A percentile compares a stretch with the other conserved stretches of the same genome.
phyloP scores from a whole-genome alignment of 2,113 vertebrate species.

The Psophia crepitans region DNA sequence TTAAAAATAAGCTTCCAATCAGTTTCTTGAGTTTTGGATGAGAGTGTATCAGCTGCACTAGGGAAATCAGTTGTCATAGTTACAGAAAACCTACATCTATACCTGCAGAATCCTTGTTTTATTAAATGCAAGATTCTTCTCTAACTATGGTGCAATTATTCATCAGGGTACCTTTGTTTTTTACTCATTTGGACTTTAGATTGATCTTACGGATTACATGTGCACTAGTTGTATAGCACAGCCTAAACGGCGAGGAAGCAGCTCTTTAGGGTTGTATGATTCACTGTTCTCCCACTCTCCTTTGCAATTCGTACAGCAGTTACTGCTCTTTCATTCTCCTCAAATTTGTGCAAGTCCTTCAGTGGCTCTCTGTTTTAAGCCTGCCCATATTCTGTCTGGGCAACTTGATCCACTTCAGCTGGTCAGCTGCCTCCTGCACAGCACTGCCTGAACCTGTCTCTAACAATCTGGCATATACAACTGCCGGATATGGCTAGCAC shows the following conservation, averaged over 20 bases:
- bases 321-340: neutral
- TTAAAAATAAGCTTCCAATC: slow-evolving; percentile 22
- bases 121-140: neutral
- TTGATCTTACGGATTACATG: fast-evolving
- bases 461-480: neutral
- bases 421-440: neutral
- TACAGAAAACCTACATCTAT: neutral
- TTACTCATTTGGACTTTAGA: neutral
- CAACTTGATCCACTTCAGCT: neutral
- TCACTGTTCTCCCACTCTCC: neutral
- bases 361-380: neutral
- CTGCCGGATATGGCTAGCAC: neutral
- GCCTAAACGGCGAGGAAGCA: neutral
- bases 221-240: neutral
- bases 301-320: neutral
- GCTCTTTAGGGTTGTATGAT: neutral
- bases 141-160: neutral
- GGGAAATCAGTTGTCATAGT: neutral
- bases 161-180: neutral
- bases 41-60: neutral
- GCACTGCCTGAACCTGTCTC: neutral
- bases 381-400: neutral
- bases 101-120: neutral
- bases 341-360: neutral
- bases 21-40: slow-evolving; percentile 21